Percentiles rank a stretch among this genome's conserved stretches.
These are phyloP conservation scores for Rhinoptilus africanus DNA, from an alignment of 2,113 vertebrate genomes.

Conservation along the genomic window DNA sequence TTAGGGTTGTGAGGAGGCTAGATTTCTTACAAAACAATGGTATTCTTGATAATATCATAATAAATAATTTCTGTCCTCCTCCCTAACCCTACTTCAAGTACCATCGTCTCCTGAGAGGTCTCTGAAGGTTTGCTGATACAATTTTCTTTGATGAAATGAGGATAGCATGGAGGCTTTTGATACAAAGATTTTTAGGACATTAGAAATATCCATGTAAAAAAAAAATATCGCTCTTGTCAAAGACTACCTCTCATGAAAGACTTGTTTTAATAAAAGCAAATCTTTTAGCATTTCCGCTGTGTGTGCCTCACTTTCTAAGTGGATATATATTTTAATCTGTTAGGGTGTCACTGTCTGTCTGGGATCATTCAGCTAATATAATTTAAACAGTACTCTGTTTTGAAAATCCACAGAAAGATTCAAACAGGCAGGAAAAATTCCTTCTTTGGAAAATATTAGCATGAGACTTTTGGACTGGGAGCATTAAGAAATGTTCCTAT, in stretches of 20 bases:
- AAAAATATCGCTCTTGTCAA: fast-evolving
- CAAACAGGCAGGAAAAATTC: neutral
- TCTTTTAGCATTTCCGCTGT: neutral
- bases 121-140: neutral
- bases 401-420: neutral
- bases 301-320: neutral
- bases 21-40: neutral
- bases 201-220: neutral
- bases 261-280: neutral
- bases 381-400: neutral
- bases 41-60: neutral
- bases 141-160: neutral
- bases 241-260: neutral
- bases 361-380: neutral
- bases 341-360: neutral
- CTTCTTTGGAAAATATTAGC: neutral
- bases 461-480: neutral
- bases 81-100: neutral
- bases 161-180: neutral
- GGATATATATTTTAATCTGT: neutral
- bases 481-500: neutral
- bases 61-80: neutral
- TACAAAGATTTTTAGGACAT: neutral
- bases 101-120: neutral
- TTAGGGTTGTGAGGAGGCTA: neutral